A percentile compares a stretch with the other conserved stretches of the same genome.
phyloP scores from a whole-genome alignment of 2,113 vertebrate genomes.

The Elanus axillaris region DNA sequence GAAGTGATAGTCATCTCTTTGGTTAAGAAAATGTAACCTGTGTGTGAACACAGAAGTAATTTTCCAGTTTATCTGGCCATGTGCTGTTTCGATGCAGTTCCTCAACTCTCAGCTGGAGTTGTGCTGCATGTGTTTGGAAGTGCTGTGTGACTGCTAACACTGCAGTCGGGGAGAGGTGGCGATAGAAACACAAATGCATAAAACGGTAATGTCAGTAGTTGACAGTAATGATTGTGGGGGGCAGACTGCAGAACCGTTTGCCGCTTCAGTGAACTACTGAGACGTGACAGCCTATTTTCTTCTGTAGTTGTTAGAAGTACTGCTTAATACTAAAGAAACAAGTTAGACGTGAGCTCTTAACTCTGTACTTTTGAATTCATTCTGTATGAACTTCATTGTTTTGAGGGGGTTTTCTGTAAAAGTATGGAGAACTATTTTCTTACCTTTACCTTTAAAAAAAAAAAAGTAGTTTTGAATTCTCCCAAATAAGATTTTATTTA shows the following conservation, averaged over 20 bases:
- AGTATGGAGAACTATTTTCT: background rate
- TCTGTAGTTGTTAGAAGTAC: background rate
- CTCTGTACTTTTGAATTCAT: background rate
- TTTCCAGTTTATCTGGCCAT: background rate
- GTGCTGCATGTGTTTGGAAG: background rate
- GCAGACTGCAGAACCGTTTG: background rate
- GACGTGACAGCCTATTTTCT: background rate
- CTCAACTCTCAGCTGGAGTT: background rate
- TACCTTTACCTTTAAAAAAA: background rate
- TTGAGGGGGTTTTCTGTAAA: background rate
- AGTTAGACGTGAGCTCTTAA: background rate
- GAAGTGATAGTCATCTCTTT: background rate
- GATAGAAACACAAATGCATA: background rate
- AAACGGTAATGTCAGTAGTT: background rate
- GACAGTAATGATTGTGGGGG: fast-evolving
- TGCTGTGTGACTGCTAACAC: fast-evolving
- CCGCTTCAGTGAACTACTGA: background rate
- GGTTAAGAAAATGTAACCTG: background rate
- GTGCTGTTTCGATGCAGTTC: background rate
- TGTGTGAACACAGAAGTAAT: background rate
- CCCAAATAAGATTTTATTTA: background rate
- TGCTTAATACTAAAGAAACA: background rate
- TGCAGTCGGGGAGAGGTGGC: background rate
- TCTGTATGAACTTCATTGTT: background rate
- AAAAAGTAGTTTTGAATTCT: background rate